These are phyloP conservation scores for Rhodophaea formosa DNA, from an alignment of 2,888 invertebrate genomes.

Conservation along the genomic window DNA sequence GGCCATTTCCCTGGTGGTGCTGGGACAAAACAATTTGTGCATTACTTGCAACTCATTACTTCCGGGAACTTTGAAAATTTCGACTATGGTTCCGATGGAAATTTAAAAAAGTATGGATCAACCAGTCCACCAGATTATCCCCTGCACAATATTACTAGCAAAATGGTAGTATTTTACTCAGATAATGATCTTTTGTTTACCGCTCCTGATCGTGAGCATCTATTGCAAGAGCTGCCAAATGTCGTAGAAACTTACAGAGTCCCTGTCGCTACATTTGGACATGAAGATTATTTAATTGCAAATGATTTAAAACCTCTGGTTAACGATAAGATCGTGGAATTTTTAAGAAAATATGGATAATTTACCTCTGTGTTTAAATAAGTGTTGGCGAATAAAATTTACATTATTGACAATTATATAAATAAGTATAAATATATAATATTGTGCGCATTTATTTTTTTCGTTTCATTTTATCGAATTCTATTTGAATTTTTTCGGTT, in stretches of 20 bases:
- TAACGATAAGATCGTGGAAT: no score
- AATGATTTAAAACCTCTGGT: no score
- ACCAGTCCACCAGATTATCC: slow-evolving; percentile 33
- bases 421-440: no score
- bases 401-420: no score
- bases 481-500: no score
- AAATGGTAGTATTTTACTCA: slow-evolving; percentile 33
- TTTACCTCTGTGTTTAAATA: no score
- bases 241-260: slow-evolving; percentile 31
- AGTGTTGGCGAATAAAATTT: no score
- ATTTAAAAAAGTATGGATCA: slow-evolving; percentile 30
- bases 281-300: background rate
- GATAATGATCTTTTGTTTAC: slow-evolving; percentile 36
- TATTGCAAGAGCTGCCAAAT: slow-evolving; percentile 31
- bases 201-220: slow-evolving; percentile 28
- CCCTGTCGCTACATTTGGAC: slow-evolving; percentile 11
- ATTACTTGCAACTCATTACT: slow-evolving; percentile 37
- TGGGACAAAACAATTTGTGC: slow-evolving; percentile 59
- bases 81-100: slow-evolving; percentile 34
- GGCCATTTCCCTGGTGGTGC: slow-evolving; percentile 55
- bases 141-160: slow-evolving; percentile 31
- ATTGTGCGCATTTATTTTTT: no score
- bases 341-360: no score
- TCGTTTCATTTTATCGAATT: no score
- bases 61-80: slow-evolving; percentile 36